Conservation (phyloP, 2,113 vertebrate species). For the Microcebus tavaratra region DNA sequence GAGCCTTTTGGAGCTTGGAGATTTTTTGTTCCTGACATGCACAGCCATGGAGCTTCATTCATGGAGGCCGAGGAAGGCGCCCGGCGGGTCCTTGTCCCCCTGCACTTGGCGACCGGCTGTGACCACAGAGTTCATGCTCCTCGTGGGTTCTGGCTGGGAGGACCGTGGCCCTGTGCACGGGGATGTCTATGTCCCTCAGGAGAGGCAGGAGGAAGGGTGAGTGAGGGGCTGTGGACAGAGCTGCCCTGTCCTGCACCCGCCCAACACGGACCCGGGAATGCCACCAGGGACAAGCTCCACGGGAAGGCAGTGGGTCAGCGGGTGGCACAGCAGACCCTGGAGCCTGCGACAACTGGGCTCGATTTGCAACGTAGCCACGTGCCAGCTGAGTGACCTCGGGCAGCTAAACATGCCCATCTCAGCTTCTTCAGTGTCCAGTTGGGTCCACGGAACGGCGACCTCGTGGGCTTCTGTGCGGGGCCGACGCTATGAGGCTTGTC, state of each 20-base stretch:
- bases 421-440: neutral
- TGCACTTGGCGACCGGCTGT: rapidly evolving
- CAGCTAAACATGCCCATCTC: neutral
- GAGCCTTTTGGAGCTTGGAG: too few species aligned
- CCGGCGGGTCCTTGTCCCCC: neutral
- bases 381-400: neutral
- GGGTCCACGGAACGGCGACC: too few species aligned
- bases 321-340: neutral
- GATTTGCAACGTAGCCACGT: neutral
- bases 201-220: neutral
- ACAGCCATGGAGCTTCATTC: too few species aligned
- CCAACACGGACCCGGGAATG: neutral
- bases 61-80: neutral
- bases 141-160: neutral
- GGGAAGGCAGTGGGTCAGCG: neutral
- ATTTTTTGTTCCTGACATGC: too few species aligned
- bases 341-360: neutral
- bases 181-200: neutral
- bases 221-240: neutral
- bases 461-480: neutral
- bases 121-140: neutral
- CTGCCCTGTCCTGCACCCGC: rapidly evolving
- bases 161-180: rapidly evolving
- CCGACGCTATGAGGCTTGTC: neutral
- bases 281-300: rapidly evolving